Percentiles rank a stretch among this genome's conserved stretches.
Evolutionary conservation across 2,113 vertebrate species (phyloP).

Genomic region (Rhizomys pruinosus): DNA sequence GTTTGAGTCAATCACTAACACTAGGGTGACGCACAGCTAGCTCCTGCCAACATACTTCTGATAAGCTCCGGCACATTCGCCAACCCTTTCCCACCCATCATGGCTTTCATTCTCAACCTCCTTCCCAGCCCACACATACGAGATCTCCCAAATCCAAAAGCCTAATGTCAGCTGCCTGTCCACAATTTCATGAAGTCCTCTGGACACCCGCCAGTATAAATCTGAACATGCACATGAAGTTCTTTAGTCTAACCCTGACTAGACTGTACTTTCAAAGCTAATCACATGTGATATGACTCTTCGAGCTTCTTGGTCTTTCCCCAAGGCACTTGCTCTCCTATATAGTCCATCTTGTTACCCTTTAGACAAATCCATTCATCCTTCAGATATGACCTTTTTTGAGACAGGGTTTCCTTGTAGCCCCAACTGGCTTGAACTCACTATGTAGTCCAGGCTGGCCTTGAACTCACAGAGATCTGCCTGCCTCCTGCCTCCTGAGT

Average conservation of each 20-base stretch:
- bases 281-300: neutral
- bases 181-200: conserved; percentile 7
- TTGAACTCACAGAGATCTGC: no score
- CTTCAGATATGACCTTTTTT: neutral
- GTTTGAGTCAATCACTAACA: neutral
- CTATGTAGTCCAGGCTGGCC: no score
- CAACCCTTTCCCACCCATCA: neutral
- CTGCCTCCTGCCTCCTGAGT: no score
- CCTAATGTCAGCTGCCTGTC: neutral
- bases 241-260: neutral
- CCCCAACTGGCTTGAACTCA: no score
- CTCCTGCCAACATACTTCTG: neutral
- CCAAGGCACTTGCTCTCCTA: neutral
- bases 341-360: neutral
- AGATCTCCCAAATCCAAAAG: neutral
- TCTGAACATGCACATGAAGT: neutral
- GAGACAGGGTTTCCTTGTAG: neutral
- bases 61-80: neutral
- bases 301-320: neutral
- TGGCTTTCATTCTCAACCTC: neutral
- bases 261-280: neutral
- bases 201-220: neutral
- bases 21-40: neutral
- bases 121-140: neutral
- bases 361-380: neutral